A percentile compares a stretch with the other conserved stretches of the same genome.
Conservation (phyloP, 1,140 invertebrate species). For the Diorhabda sublineata region DNA sequence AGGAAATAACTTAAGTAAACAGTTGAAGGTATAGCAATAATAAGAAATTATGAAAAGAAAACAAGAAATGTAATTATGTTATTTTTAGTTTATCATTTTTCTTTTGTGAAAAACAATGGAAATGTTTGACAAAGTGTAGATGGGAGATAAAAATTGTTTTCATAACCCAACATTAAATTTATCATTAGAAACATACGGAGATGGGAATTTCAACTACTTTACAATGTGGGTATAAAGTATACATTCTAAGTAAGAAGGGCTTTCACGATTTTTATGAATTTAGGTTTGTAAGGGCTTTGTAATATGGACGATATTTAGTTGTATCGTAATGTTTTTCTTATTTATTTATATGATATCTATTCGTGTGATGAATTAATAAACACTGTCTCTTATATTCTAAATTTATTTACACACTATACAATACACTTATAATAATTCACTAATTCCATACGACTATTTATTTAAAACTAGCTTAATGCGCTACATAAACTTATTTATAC, state of each 20-base stretch:
- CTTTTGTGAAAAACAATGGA: too few relatives aligned
- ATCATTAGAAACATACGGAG: neutral
- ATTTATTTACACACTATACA: too few relatives aligned
- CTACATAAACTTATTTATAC: too few relatives aligned
- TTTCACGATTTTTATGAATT: neutral
- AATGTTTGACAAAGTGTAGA: neutral
- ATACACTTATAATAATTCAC: too few relatives aligned
- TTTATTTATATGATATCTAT: too few relatives aligned
- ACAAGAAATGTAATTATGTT: neutral
- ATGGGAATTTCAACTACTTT: neutral
- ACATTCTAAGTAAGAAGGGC: neutral
- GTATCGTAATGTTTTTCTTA: too few relatives aligned
- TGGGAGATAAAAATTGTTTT: neutral
- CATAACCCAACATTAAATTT: neutral
- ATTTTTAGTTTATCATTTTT: neutral
- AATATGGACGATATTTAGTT: neutral
- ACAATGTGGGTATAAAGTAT: neutral
- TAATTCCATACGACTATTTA: too few relatives aligned
- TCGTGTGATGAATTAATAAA: too few relatives aligned
- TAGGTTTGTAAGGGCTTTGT: neutral
- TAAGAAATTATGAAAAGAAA: conserved; percentile 3
- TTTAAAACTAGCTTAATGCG: too few relatives aligned
- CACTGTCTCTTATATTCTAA: too few relatives aligned
- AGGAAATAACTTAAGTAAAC: neutral
- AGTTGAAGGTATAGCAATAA: neutral